phyloP scores from a whole-genome alignment of 2,113 vertebrate genomes.

The Burhinus oedicnemus region DNA sequence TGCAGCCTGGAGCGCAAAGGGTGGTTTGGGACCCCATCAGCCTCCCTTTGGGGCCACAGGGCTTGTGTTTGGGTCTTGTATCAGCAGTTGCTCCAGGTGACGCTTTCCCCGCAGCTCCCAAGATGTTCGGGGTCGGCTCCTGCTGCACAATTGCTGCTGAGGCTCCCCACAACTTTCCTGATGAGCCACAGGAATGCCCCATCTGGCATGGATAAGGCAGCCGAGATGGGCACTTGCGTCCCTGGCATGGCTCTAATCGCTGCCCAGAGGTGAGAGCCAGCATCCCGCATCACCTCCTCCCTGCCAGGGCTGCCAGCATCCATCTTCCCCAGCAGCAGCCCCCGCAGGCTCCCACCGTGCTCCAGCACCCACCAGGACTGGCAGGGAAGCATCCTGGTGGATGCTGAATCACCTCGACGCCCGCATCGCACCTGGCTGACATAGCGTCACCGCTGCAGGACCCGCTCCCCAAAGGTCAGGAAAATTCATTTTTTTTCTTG shows the following conservation, averaged over 20 bases:
- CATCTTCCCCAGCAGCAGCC: not conserved
- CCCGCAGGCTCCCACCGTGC: fast-evolving
- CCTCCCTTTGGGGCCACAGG: not conserved
- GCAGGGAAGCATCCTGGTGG: not conserved
- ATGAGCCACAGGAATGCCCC: fast-evolving
- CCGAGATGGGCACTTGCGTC: not conserved
- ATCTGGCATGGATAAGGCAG: not conserved
- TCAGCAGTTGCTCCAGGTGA: not conserved
- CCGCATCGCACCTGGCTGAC: not conserved
- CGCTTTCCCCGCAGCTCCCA: fast-evolving
- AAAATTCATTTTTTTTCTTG: not conserved
- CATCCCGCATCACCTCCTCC: not conserved
- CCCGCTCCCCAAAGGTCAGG: not conserved
- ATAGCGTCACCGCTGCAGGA: not conserved
- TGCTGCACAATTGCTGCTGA: not conserved
- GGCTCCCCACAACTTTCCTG: not conserved
- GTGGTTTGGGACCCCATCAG: fast-evolving
- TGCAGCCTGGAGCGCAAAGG: too few species aligned
- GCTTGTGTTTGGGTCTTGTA: not conserved
- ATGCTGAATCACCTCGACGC: not conserved
- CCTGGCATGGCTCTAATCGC: not conserved
- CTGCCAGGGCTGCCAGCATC: fast-evolving
- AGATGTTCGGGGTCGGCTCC: not conserved
- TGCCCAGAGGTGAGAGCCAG: not conserved
- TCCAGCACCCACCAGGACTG: not conserved